Conservation (phyloP, 2,113 vertebrate species). For the Pampusana beccarii region DNA sequence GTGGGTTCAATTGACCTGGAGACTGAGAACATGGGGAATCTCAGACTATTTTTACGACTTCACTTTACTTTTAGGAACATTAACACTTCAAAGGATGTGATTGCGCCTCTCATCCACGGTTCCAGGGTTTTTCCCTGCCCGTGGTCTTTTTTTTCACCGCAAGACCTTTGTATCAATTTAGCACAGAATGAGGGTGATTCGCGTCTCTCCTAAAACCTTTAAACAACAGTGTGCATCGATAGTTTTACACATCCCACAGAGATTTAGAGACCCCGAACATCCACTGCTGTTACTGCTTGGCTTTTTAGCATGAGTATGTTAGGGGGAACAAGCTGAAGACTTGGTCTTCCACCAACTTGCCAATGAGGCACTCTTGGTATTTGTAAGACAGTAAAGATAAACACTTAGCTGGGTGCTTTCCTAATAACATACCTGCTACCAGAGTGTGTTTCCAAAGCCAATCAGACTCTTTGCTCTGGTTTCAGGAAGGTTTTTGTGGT, state of each 20-base stretch:
- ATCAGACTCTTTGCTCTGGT: neutral
- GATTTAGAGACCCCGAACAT: neutral
- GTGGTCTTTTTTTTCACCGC: neutral
- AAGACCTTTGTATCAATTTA: slow-evolving; percentile 19
- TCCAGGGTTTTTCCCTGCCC: slow-evolving; percentile 2
- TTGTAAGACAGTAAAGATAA: neutral
- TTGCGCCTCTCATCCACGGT: neutral
- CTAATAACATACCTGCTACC: neutral
- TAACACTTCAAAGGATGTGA: slow-evolving; percentile 50
- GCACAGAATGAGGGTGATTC: neutral
- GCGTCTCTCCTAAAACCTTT: neutral
- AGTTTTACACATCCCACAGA: neutral
- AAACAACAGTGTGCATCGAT: neutral
- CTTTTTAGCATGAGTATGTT: neutral
- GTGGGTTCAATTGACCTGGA: slow-evolving; percentile 52
- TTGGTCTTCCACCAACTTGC: neutral
- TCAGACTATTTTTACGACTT: slow-evolving; percentile 6
- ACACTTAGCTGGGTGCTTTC: neutral
- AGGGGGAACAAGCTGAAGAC: neutral
- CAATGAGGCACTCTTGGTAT: neutral
- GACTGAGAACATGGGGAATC: neutral
- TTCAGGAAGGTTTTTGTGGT: neutral
- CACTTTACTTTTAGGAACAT: slow-evolving; percentile 53
- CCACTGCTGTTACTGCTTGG: neutral
- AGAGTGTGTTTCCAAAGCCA: neutral